A percentile compares a stretch with the other conserved stretches of the same genome.
phyloP scores from a whole-genome alignment of 2,113 vertebrate species.

The Oriolus oriolus region DNA sequence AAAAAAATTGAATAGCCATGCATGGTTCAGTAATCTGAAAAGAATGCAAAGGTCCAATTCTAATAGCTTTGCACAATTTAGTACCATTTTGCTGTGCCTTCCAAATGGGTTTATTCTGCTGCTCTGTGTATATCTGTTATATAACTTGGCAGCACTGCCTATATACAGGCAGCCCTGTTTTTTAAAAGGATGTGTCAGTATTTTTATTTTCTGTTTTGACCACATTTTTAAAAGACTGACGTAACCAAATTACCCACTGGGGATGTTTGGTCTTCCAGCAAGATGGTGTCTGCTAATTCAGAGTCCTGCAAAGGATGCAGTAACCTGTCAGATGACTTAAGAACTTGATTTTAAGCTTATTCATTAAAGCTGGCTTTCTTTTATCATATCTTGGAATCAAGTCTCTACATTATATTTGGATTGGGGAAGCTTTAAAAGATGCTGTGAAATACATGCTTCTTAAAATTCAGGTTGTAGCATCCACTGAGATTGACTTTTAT shows the following conservation, averaged over 20 bases:
- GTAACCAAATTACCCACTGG: background rate
- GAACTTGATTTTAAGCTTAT: background rate
- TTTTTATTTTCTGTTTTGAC: background rate
- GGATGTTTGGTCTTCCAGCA: background rate
- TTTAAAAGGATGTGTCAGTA: background rate
- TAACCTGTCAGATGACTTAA: background rate
- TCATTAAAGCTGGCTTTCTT: background rate
- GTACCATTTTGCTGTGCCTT: background rate
- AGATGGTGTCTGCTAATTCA: background rate
- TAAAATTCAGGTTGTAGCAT: background rate
- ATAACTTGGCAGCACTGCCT: background rate
- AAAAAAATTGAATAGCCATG: conserved; percentile 21
- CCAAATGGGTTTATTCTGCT: background rate
- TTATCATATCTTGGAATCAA: background rate
- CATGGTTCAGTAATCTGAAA: conserved; percentile 14
- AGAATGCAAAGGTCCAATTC: background rate
- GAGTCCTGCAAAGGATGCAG: background rate
- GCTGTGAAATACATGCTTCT: background rate
- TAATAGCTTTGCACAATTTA: conserved; percentile 9
- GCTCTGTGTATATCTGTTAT: background rate
- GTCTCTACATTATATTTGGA: background rate
- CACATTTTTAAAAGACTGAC: background rate
- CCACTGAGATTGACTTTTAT: background rate
- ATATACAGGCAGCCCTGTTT: background rate
- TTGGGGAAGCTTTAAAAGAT: background rate